Base-by-base conservation (phyloP, 1,140 invertebrate genomes). In the Ganaspis sp. region DNA sequence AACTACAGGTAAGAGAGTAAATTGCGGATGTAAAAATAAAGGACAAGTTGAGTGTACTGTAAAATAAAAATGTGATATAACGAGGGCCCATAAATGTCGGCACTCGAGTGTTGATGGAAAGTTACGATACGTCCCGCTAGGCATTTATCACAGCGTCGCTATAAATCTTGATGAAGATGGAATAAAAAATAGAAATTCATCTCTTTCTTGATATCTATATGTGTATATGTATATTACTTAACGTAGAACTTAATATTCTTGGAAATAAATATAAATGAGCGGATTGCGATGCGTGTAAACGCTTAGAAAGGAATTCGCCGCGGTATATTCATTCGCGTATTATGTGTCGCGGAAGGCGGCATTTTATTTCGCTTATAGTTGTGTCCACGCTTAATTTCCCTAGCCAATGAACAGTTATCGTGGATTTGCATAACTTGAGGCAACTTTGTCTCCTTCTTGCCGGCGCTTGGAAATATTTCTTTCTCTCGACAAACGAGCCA, bases 351-450 rank as follows among this genome's bases (percentile, higher is more conserved):
- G 38, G 21, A 76, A 34, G 58, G 70, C 70, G 70, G 75, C 64
- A 78, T 42, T 84, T 82, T 82, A 79, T 82, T 84, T 82, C 78
- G 77, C 78, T 73, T n/a, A n/a, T n/a, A 78, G 73, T 78, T 79
- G 74, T 80, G 79, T 84, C 82, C 78, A 78, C 70, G 77, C 83
- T 81, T 84, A 80, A 82, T 83, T 81, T 83, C 76, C 79, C 81
- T 77, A 79, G 74, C 81, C 83, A 79, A 82, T 84, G 80, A 82
- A 84, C 83, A 81, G 83, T 84, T 84, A 84, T 73, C 78, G 77
- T 58, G 69, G 78, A 84, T 84, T 84, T 82, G 80, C 80, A 82
- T 84, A 84, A 84, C 78, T 83, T 83, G 81, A 81, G 81, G 79
- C 80, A 83, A 78, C 79, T 77, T 83, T 79, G 75, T 77, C 75